Base-by-base conservation (phyloP, 2,888 invertebrate species). In the Strigamia transsilvanica region DNA sequence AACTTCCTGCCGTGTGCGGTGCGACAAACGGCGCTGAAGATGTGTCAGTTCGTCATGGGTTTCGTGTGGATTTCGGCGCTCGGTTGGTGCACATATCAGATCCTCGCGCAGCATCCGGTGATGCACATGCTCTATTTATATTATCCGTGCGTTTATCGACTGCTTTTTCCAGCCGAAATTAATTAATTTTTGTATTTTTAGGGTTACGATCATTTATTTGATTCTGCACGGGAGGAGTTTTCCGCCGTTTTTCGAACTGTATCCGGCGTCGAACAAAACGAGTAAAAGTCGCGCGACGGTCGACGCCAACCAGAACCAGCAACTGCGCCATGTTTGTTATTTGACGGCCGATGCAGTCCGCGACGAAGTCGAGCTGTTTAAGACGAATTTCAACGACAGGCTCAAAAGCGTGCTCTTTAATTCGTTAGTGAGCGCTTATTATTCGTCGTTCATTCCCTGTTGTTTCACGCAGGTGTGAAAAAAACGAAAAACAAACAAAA, bases 381-480 rank as follows among this genome's bases (percentile, higher is more conserved):
- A 94, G 84, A 91, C 92, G 42, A 98, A 98, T 88, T 97, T 98
- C 86, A 97, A 97, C 87, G 91, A 92, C 84, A 90, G 98, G 51
- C 91, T 98, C 86, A 97, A 96, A 88, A 94, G 95, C 88, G 93
- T 97, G 82, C 90, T 98, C 1, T 95, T 94, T 87, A 91, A 93
- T 84, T 94, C 97, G 0, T 91, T 96, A 73, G 88, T 94, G 7
- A 94, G 93, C 85, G 94, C 96, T 0, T 97, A 97, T 87, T 96
- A 96, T 87, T 92, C 94, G 66, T 94, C 95, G 82, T 94, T 96
- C 86, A 91, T 97, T 83, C 97, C 97, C 0, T 94, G 95, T 86
- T 93, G 94, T 87, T 96, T 97, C 90, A 93, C 95, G 42, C 94
- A 94, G 90, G 95, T 94, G 9, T 89, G 46, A 86, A 86, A 84